These are phyloP conservation scores for Caenorhabditis briggsae DNA, from an alignment of 1,140 invertebrate species.

Conservation along the genomic window DNA sequence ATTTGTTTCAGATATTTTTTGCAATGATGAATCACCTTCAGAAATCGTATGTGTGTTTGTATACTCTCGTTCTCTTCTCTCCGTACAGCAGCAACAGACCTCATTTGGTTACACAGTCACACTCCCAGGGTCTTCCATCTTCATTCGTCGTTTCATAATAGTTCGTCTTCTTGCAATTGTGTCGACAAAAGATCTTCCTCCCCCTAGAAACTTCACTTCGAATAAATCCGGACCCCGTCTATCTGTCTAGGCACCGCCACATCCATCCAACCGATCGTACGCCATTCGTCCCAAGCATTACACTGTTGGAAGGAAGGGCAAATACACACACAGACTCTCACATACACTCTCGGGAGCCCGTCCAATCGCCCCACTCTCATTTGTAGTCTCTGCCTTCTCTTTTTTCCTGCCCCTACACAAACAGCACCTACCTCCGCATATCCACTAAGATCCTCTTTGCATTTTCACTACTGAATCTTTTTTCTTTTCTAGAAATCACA, in stretches of 20 bases:
- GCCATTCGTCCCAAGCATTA: conserved; percentile 56
- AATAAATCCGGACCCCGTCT: conserved; percentile 5
- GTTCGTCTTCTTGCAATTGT: not conserved
- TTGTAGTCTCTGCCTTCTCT: conserved; percentile 55
- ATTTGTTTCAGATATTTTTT: not conserved
- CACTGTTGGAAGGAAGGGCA: conserved; percentile 54
- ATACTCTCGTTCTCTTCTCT: not conserved
- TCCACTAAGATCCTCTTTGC: conserved; percentile 17
- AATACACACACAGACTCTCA: not conserved
- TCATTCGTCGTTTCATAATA: not conserved
- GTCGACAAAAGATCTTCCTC: not conserved
- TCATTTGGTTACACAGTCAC: conserved; percentile 41
- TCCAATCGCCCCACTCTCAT: conserved; percentile 32
- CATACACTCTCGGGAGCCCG: conserved; percentile 7
- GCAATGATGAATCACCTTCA: conserved; percentile 10
- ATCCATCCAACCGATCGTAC: conserved; percentile 32
- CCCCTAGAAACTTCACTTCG: not conserved
- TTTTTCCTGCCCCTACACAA: conserved; percentile 45
- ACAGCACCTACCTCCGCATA: conserved; percentile 21
- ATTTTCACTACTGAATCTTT: not conserved
- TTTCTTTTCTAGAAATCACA: not conserved
- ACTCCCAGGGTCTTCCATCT: not conserved
- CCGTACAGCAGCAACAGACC: conserved; percentile 6
- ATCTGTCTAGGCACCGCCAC: not conserved
- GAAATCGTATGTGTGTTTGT: not conserved